Evolutionary conservation across 2,888 invertebrate genomes (phyloP).

Genomic region (Leptopilina drosophilae): DNA sequence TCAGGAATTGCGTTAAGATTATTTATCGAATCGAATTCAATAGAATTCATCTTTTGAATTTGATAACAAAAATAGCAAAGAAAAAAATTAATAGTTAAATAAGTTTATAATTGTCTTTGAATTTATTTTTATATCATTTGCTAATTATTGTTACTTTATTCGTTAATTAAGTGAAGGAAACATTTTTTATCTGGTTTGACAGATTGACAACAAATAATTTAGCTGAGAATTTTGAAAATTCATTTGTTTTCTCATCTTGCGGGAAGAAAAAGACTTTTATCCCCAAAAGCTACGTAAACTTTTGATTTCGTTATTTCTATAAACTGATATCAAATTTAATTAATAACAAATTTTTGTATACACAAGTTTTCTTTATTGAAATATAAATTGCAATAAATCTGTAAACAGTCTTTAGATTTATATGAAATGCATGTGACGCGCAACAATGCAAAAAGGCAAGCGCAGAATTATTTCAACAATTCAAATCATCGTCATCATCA

Average conservation of each 20-base stretch:
- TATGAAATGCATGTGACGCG: conserved; percentile 43
- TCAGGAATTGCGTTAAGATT: conserved; percentile 63
- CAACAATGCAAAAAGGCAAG: conserved; percentile 30
- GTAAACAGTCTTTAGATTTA: conserved; percentile 26
- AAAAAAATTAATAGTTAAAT: conserved; percentile 36
- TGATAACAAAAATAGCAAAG: not conserved
- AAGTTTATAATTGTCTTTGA: too few relatives aligned
- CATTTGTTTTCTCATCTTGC: not conserved
- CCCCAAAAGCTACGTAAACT: too few relatives aligned
- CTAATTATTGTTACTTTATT: too few relatives aligned
- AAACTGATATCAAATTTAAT: too few relatives aligned
- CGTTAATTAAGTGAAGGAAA: too few relatives aligned
- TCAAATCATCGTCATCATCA: not conserved
- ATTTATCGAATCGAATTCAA: conserved; percentile 61
- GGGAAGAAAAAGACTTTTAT: too few relatives aligned
- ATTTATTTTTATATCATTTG: too few relatives aligned
- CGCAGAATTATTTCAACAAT: conserved; percentile 28
- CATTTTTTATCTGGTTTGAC: too few relatives aligned
- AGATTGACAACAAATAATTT: not conserved
- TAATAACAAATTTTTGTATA: conserved; percentile 38
- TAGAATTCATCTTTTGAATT: conserved; percentile 43
- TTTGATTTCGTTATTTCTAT: too few relatives aligned
- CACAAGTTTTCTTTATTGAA: conserved; percentile 57
- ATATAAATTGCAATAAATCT: conserved; percentile 42
- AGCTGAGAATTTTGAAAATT: not conserved